Base-by-base conservation (phyloP, 1,140 invertebrate species). In the Drosophila malerkotliana region DNA sequence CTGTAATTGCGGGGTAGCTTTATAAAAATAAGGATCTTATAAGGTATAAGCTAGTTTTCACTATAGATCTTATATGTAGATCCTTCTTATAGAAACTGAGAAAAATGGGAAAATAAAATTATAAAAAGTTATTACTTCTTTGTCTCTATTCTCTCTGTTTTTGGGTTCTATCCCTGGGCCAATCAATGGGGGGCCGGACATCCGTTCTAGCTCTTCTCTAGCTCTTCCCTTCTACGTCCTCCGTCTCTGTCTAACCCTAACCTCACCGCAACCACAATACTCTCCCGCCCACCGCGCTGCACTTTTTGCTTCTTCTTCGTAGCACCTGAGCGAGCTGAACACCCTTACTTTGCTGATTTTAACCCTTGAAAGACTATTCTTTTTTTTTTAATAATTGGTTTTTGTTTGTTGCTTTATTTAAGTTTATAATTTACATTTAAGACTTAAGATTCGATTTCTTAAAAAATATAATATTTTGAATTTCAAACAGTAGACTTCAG, bases 111-210 rank as follows among this genome's bases (percentile, higher is more conserved):
- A 26, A 10, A 26, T 55, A 10, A 55, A 55, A n/a, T 55, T 26
- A 55, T 41, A 34, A 21, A 41, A 12, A 34, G 5, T 32, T 66
- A 4, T 15, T 21, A 8, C 18, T 14, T 6, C 28, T 18, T 30
- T 26, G 14, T n/a, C 8, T 8, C 24, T 44, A 21, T 39, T 26
- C 8, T 21, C 32, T 12, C 24, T n/a, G 26, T 24, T 12, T 1
- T 34, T 8, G 10, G 8, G 32, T 1, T 18, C 10, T 51, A 7
- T 30, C 9, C 49, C 39, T 28, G 44, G 44, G 44, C 67, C 67
- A 71, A 71, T 71, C 67, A 51, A 71, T 49, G 67, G 52, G 28
- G 9, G 18, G 53, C 67, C 67, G 67, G 67, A 69, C 67, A 71
- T 71, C 67, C 64, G 67, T 49, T 71, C 18, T 10, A 39, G 41